Conservation (phyloP, 2,113 vertebrate species). For the Tyrannus savana region DNA sequence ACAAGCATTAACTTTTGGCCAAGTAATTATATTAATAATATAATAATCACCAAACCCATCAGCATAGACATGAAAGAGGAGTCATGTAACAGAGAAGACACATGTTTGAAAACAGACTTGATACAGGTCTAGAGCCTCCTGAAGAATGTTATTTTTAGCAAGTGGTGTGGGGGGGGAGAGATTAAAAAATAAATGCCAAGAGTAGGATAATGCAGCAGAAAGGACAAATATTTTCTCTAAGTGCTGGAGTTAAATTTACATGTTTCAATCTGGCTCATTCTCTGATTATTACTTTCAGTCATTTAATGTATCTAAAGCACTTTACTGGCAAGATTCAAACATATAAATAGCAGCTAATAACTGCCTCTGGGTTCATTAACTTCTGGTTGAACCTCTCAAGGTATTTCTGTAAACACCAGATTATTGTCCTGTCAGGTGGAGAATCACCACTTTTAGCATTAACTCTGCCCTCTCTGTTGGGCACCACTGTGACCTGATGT, state of each 20-base stretch:
- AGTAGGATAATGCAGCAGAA: neutral
- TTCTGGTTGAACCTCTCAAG: conserved; percentile 68
- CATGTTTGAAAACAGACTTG: neutral
- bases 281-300: conserved; percentile 65
- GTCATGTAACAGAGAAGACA: neutral
- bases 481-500: neutral
- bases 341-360: conserved; percentile 72
- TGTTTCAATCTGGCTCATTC: conserved; percentile 26
- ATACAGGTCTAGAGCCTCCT: neutral
- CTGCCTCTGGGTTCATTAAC: conserved; percentile 74
- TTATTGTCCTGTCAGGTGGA: conserved; percentile 34
- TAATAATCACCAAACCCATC: neutral
- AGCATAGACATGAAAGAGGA: neutral
- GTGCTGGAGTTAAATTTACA: conserved; percentile 44
- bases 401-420: conserved; percentile 50
- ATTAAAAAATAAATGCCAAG: neutral
- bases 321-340: conserved; percentile 67
- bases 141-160: neutral
- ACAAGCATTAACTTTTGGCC: accelerated
- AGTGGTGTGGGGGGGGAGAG: too few relatives aligned
- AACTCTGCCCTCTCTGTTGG: neutral
- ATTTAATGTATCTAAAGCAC: conserved; percentile 68
- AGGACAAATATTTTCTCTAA: conserved; percentile 33
- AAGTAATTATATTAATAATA: neutral
- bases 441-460: conserved; percentile 11